Conservation (phyloP, 2,888 invertebrate genomes). For the Xylota sylvarum region DNA sequence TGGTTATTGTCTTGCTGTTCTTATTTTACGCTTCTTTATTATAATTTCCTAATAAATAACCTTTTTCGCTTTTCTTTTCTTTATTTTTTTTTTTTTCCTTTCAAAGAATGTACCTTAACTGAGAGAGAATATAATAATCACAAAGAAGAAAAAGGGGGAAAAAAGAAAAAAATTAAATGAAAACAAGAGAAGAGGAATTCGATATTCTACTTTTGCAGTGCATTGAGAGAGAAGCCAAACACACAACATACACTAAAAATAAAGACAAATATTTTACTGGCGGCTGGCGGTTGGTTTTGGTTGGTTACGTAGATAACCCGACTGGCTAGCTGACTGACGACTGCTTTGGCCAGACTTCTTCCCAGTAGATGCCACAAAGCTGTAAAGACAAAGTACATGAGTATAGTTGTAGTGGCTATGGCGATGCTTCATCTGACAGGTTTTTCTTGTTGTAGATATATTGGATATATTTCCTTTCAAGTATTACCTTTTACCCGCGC, state of each 20-base stretch:
- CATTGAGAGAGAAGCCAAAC: slow-evolving; percentile 26
- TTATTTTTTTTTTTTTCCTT: background rate
- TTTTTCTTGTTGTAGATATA: slow-evolving; percentile 65
- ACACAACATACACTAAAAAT: slow-evolving; percentile 22
- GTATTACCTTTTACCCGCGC: slow-evolving; percentile 52
- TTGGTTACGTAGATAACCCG: slow-evolving; percentile 13
- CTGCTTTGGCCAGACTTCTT: slow-evolving; percentile 46
- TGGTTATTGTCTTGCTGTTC: slow-evolving; percentile 2
- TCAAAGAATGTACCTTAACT: slow-evolving; percentile 7
- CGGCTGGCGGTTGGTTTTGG: too few species aligned
- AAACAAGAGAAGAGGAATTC: slow-evolving; percentile 37
- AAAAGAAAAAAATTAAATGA: slow-evolving; percentile 2
- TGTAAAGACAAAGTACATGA: slow-evolving; percentile 33
- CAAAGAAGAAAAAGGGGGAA: background rate
- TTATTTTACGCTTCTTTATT: slow-evolving; percentile 7
- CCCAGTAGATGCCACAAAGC: slow-evolving; percentile 11
- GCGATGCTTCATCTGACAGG: slow-evolving; percentile 61
- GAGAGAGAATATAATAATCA: slow-evolving; percentile 18
- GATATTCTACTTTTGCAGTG: slow-evolving; percentile 41
- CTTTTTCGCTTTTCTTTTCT: background rate
- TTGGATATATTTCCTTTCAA: slow-evolving; percentile 58
- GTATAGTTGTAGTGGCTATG: slow-evolving; percentile 37
- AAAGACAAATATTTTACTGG: slow-evolving; percentile 20
- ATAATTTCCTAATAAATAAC: slow-evolving; percentile 29
- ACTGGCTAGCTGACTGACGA: slow-evolving; percentile 22